phyloP scores from a whole-genome alignment of 2,888 invertebrate genomes.

The Parnassius smintheus region DNA sequence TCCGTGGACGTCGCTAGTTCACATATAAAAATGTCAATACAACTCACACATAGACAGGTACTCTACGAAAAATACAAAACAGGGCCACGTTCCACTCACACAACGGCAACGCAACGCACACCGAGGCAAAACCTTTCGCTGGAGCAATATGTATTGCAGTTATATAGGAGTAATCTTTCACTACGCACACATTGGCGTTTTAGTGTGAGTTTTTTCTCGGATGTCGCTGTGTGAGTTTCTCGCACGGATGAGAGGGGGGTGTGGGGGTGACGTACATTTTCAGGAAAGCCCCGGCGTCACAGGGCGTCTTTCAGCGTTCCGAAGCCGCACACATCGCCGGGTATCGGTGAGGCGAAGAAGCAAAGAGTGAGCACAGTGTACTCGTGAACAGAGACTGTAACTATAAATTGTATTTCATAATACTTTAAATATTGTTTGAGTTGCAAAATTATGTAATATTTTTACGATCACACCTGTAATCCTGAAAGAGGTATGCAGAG shows the following conservation, averaged over 20 bases:
- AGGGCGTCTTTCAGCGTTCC: slow-evolving; percentile 78
- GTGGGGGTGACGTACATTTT: slow-evolving; percentile 70
- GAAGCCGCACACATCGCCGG: slow-evolving; percentile 76
- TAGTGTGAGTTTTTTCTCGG: slow-evolving; percentile 58
- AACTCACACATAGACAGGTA: slow-evolving; percentile 48
- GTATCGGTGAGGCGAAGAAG: slow-evolving; percentile 79
- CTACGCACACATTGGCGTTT: slow-evolving; percentile 32
- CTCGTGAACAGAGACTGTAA: slow-evolving; percentile 26
- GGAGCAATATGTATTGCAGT: slow-evolving; percentile 58
- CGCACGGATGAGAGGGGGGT: slow-evolving; percentile 39
- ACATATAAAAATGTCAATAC: slow-evolving; percentile 80
- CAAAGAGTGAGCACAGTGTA: slow-evolving; percentile 65
- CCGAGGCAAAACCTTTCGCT: slow-evolving; percentile 50
- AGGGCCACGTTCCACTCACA: slow-evolving; percentile 36
- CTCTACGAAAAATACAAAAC: slow-evolving; percentile 44
- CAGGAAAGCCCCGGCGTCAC: slow-evolving; percentile 76
- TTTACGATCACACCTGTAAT: too few relatives aligned
- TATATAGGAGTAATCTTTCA: slow-evolving; percentile 71
- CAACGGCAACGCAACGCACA: slow-evolving; percentile 42
- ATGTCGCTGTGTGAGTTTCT: slow-evolving; percentile 39
- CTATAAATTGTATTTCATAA: neutral
- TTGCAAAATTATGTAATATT: too few relatives aligned
- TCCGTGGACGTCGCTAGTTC: slow-evolving; percentile 49
- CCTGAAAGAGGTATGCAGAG: too few relatives aligned
- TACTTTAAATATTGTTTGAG: too few relatives aligned